Evolutionary conservation across 2,113 vertebrate genomes (phyloP), one percentile per base, ranked within the genome.

Genomic region (Elephantulus edwardii): DNA sequence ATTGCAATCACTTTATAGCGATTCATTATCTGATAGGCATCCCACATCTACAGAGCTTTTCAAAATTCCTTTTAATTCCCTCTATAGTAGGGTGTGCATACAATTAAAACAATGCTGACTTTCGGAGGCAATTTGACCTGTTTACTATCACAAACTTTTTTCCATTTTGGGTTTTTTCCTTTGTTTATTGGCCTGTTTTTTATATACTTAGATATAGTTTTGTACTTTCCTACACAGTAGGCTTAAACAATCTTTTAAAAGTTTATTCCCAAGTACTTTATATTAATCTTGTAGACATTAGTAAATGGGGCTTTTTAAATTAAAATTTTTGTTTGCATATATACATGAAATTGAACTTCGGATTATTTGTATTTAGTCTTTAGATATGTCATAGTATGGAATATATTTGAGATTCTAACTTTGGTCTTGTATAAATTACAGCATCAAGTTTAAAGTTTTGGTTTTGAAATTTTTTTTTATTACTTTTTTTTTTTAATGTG

Each of bases 371-470:
- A 3, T 52, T 88, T 26, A 14, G 87, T 87, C 14, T n/a, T 86
- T 70, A 81, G 4, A 19, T 44, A 86, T 76, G 76, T 76, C 10
- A 52, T 70, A 82, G 76, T 66, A 42, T 0, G 70, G 50, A 82
- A 46, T 8, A 11, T 80, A 83, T 44, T n/a, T 40, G 16, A 42
- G 52, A 77, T 62, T 6, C 6, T 40, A 82, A 76, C 19, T 89
- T 7, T 6, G 71, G 4, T 83, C 22, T 92, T 33, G 10, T 78
- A 77, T 6, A 78, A 83, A 62, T 71, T 77, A 56, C 6, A 58
- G 33, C 38, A 60, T 62, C 28, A 64, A 56, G n/a, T 90, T 92
- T 87, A 60, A n/a, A n/a, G n/a, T n/a, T n/a, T n/a, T n/a, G n/a
- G n/a, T n/a, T n/a, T n/a, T n/a, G n/a, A n/a, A n/a, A n/a, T n/a